Conservation (phyloP, 2,113 vertebrate species). For the Sorex araneus region DNA sequence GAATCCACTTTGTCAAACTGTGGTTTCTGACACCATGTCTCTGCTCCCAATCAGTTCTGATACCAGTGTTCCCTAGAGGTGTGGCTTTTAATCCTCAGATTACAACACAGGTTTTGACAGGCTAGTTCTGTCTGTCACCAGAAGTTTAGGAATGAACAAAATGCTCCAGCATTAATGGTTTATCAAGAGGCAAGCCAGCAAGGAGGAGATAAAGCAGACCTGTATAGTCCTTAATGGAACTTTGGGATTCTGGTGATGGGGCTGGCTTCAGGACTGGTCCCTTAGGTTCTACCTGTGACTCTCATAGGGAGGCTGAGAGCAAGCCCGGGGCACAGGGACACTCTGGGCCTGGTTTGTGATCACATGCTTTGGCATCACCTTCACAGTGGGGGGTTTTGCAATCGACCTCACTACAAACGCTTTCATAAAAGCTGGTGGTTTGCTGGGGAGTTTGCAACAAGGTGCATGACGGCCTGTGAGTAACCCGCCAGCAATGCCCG, state of each 20-base stretch:
- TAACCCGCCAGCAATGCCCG: constrained; percentile 80
- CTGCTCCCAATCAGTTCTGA: constrained; percentile 87
- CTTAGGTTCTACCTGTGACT: neutral
- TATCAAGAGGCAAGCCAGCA: constrained; percentile 86
- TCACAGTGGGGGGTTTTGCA: constrained; percentile 79
- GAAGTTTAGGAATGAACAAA: constrained; percentile 89
- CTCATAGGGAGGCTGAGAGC: constrained; percentile 4
- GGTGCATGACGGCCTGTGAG: constrained; percentile 81
- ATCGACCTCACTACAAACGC: constrained; percentile 53
- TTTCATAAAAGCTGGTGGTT: constrained; percentile 85
- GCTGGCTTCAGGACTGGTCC: neutral
- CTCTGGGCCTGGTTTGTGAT: neutral
- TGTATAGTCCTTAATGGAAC: constrained; percentile 46
- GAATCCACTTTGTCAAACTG: constrained; percentile 83
- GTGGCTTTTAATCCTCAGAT: constrained; percentile 95
- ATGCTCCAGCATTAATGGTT: constrained; percentile 87
- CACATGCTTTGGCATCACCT: constrained; percentile 66
- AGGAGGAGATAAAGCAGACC: constrained; percentile 74
- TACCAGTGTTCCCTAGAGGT: constrained; percentile 91
- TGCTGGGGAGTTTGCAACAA: constrained; percentile 77
- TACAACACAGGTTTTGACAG: constrained; percentile 95
- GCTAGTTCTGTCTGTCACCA: constrained; percentile 89
- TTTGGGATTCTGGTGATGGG: neutral
- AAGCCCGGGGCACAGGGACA: constrained; percentile 3
- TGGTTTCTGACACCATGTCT: constrained; percentile 83